Evolutionary conservation across 2,888 invertebrate genomes (phyloP).

Genomic region (Chymomyza procnemis): DNA sequence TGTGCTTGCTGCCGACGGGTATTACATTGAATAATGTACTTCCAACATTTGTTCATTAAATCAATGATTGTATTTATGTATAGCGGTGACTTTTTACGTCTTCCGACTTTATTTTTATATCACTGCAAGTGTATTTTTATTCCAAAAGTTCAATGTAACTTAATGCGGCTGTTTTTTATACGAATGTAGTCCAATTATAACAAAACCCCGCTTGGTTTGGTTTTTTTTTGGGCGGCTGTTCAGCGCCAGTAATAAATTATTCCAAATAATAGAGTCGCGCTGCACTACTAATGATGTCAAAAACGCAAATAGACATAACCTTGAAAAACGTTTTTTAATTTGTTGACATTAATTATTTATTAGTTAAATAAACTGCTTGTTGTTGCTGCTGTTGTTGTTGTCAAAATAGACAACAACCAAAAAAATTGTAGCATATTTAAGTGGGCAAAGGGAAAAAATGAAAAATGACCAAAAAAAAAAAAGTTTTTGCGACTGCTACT

Average conservation of each 20-base stretch:
- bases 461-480: conserved; percentile 12
- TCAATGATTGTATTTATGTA: no score
- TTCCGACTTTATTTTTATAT: no score
- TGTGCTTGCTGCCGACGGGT: no score
- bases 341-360: conserved; percentile 68
- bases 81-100: no score
- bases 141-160: no score
- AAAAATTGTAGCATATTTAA: conserved; percentile 1
- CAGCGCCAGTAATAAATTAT: conserved; percentile 27
- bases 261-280: not conserved
- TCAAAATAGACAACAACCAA: not conserved
- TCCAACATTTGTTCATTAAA: no score
- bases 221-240: conserved; percentile 6
- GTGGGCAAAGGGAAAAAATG: conserved; percentile 4
- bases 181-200: no score
- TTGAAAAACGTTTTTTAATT: conserved; percentile 68
- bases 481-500: not conserved
- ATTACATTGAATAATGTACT: no score
- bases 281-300: not conserved
- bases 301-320: conserved; percentile 48
- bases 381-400: not conserved
- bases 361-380: conserved; percentile 47
- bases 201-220: no score
- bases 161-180: no score
- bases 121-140: no score